phyloP scores from a whole-genome alignment of 2,113 vertebrate species.

The Sakesphorus luctuosus region DNA sequence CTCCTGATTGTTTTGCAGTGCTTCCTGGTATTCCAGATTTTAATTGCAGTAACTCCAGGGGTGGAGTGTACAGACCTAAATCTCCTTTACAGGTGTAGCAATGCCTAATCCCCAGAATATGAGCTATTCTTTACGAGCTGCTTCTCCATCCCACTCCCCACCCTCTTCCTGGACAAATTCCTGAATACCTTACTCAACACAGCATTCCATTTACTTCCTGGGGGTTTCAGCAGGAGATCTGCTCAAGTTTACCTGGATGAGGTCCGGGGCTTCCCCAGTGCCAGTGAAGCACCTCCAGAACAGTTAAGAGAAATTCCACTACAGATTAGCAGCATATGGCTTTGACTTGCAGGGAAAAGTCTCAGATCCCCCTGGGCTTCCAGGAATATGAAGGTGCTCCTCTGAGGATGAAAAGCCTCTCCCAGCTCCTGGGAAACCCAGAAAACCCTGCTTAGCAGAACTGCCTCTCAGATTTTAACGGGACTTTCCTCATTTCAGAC shows the following conservation, averaged over 20 bases:
- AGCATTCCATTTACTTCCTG: background rate
- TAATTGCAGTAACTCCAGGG: background rate
- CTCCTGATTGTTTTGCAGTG: background rate
- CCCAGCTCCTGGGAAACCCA: background rate
- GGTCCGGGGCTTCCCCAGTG: background rate
- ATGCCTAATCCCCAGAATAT: background rate
- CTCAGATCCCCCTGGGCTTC: background rate
- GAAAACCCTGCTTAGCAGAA: background rate
- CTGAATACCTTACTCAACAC: background rate
- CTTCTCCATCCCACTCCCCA: background rate
- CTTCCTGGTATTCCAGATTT: slow-evolving; percentile 5
- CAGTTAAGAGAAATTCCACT: background rate
- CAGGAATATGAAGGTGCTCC: background rate
- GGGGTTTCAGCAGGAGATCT: background rate
- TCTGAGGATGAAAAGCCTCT: background rate
- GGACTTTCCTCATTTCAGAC: background rate
- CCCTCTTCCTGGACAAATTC: background rate
- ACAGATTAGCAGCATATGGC: background rate
- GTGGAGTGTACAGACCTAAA: slow-evolving; percentile 11
- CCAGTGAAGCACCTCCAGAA: background rate
- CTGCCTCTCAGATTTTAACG: background rate
- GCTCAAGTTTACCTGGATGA: background rate
- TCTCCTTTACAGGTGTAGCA: background rate
- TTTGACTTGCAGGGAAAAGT: background rate
- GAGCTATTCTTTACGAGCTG: background rate